Percentiles rank a stretch among this genome's conserved stretches.
Conservation (phyloP, 2,113 vertebrate species). For the Pteruthius melanotis region DNA sequence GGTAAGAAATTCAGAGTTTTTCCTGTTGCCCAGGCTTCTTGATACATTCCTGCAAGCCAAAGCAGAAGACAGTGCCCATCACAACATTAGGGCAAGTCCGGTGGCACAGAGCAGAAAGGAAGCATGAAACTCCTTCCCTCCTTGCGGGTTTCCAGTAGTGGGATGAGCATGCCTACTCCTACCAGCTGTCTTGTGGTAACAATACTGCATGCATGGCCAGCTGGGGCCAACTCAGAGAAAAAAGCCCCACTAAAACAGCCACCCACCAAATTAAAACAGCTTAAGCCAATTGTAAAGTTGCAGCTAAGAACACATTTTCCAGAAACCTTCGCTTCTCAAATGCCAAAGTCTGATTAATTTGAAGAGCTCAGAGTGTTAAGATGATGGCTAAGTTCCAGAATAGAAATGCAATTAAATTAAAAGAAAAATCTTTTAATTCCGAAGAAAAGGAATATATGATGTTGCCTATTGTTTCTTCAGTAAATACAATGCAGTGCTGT, state of each 20-base stretch:
- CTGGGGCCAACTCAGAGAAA: not conserved
- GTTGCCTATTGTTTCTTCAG: not conserved
- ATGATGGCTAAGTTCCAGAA: not conserved
- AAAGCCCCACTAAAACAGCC: not conserved
- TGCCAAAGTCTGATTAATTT: not conserved
- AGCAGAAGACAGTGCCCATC: not conserved
- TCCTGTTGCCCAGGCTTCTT: not conserved
- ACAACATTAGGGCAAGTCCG: not conserved
- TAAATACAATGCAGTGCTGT: not conserved
- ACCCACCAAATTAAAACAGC: not conserved
- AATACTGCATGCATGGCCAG: not conserved
- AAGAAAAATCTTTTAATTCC: not conserved
- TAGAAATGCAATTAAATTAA: not conserved
- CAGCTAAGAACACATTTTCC: not conserved
- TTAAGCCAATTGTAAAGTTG: not conserved
- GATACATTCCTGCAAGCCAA: not conserved
- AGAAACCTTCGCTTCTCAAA: not conserved
- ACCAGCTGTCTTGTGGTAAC: not conserved
- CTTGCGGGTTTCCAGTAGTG: fast-evolving
- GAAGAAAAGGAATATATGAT: not conserved
- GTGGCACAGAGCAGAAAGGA: not conserved
- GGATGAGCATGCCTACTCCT: not conserved
- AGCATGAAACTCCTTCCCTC: not conserved
- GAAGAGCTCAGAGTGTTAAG: not conserved
- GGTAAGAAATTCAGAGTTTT: fast-evolving